A percentile compares a stretch with the other conserved stretches of the same genome.
phyloP scores from a whole-genome alignment of 2,888 invertebrate species.

The Carpatolechia fugitivella region DNA sequence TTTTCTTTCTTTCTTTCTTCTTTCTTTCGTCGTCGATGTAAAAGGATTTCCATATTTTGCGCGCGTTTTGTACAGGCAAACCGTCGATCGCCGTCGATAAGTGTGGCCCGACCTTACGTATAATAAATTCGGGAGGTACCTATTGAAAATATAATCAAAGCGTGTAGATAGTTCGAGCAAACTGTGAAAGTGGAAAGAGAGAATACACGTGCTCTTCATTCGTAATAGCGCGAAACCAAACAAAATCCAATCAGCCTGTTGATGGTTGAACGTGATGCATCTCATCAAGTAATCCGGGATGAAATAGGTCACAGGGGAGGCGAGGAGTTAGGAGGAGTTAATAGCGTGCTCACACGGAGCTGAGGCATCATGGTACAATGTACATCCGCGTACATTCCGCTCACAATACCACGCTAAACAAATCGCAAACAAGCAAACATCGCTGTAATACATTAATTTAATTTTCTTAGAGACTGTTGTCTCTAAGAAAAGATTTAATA shows the following conservation, averaged over 20 bases:
- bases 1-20: too few relatives aligned
- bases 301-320: constrained; percentile 52
- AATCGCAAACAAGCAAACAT: constrained; percentile 20
- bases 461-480: neutral
- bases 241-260: constrained; percentile 31
- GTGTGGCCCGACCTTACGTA: too few relatives aligned
- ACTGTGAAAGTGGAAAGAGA: constrained; percentile 39
- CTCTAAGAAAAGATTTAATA: constrained; percentile 2
- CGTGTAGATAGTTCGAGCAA: constrained; percentile 30
- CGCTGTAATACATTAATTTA: neutral
- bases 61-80: too few relatives aligned
- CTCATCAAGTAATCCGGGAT: constrained; percentile 40
- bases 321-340: constrained; percentile 27
- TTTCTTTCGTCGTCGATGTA: too few relatives aligned
- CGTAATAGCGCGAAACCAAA: constrained; percentile 31
- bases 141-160: neutral
- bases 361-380: constrained; percentile 13
- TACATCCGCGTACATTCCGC: constrained; percentile 39
- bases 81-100: too few relatives aligned
- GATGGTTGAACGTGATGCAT: constrained; percentile 35
- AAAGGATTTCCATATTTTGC: too few relatives aligned
- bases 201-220: constrained; percentile 40
- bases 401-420: constrained; percentile 27
- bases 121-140: too few relatives aligned
- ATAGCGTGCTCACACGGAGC: constrained; percentile 17